phyloP scores from a whole-genome alignment of 2,113 vertebrate species.

The Mystacornis crossleyi region DNA sequence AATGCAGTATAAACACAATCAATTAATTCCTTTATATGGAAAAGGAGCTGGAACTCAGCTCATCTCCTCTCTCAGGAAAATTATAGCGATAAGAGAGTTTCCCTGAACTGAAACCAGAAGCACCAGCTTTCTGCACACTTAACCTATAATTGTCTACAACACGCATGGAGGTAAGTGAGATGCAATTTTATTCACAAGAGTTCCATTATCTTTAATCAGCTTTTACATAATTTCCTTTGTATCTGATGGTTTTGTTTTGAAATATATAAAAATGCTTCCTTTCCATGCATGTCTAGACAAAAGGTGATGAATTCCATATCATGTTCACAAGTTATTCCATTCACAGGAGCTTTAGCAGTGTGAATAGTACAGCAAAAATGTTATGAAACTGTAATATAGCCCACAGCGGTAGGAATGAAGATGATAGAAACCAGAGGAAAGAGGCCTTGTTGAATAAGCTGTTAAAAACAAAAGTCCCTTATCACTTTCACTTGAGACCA shows the following conservation, averaged over 20 bases:
- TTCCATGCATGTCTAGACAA: neutral
- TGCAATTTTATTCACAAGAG: neutral
- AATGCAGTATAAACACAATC: neutral
- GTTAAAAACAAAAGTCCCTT: neutral
- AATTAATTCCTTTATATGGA: conserved; percentile 40
- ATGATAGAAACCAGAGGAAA: neutral
- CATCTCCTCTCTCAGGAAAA: neutral
- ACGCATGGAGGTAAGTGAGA: neutral
- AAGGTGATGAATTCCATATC: neutral
- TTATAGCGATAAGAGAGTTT: neutral
- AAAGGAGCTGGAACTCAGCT: conserved; percentile 13
- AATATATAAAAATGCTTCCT: neutral
- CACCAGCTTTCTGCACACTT: neutral
- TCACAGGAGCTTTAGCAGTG: neutral
- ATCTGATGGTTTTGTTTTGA: neutral
- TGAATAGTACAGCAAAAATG: neutral
- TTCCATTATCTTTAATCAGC: neutral
- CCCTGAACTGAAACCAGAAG: neutral
- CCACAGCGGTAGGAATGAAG: neutral
- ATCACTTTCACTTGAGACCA: neutral
- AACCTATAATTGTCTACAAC: neutral
- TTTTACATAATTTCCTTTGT: neutral
- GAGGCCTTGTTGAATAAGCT: neutral
- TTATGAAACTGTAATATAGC: neutral
- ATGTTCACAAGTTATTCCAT: neutral